Percentiles rank a stretch among this genome's conserved stretches.
These are phyloP conservation scores for Hofmannophila pseudospretella DNA, from an alignment of 2,888 invertebrate species.

Conservation along the genomic window DNA sequence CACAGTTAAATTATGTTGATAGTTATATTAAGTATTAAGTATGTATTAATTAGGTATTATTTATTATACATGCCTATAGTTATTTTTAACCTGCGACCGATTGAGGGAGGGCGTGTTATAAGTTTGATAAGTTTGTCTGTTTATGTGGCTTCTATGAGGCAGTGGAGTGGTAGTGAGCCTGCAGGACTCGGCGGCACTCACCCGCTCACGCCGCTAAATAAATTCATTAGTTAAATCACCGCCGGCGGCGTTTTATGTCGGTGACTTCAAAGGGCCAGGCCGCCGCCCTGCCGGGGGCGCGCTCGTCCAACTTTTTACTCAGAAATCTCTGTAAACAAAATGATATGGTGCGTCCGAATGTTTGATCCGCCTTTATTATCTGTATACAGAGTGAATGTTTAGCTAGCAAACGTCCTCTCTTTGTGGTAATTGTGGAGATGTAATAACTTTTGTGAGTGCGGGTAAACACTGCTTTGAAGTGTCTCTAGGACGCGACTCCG, in stretches of 20 bases:
- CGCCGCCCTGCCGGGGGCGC: constrained; percentile 60
- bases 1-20: too few relatives aligned
- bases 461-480: constrained; percentile 40
- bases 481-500: constrained; percentile 8
- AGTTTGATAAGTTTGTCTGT: too few relatives aligned
- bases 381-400: constrained; percentile 66
- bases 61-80: too few relatives aligned
- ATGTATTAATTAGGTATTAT: too few relatives aligned
- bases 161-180: too few relatives aligned
- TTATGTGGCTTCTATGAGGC: too few relatives aligned
- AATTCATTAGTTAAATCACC: constrained; percentile 79
- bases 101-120: too few relatives aligned
- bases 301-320: constrained; percentile 71
- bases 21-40: too few relatives aligned
- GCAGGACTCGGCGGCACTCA: constrained; percentile 17
- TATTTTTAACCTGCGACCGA: too few relatives aligned
- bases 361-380: constrained; percentile 76
- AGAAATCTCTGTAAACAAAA: constrained; percentile 77
- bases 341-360: constrained; percentile 73
- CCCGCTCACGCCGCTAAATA: constrained; percentile 68
- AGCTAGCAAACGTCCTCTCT: constrained; percentile 57
- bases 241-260: constrained; percentile 77
- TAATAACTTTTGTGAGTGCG: constrained; percentile 43
- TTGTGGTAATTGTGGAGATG: constrained; percentile 55
- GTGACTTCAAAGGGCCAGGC: constrained; percentile 68